Percentiles rank a stretch among this genome's conserved stretches.
Conservation (phyloP, 2,113 vertebrate species). For the Daphoenositta chrysoptera region DNA sequence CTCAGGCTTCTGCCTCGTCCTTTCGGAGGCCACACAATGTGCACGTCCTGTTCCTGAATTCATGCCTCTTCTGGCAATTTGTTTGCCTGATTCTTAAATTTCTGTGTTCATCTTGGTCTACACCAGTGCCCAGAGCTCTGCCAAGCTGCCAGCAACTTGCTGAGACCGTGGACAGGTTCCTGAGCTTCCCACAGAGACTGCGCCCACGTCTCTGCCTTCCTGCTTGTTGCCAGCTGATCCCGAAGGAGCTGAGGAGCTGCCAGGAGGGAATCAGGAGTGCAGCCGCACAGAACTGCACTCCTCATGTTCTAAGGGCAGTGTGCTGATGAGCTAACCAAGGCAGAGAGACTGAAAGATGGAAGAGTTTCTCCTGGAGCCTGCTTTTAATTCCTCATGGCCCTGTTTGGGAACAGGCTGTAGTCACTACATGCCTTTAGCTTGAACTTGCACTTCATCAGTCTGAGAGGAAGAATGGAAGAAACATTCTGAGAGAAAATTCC, state of each 20-base stretch:
- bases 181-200: background rate
- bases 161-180: background rate
- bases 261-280: background rate
- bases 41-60: fast-evolving
- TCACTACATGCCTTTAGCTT: background rate
- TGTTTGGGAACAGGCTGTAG: background rate
- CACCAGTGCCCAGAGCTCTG: background rate
- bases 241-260: conserved; percentile 19
- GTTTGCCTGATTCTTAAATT: background rate
- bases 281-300: background rate
- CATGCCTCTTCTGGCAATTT: background rate
- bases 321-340: background rate
- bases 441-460: conserved; percentile 23
- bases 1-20: background rate
- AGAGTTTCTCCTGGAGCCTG: background rate
- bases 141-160: background rate
- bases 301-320: background rate
- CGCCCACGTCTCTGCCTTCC: background rate
- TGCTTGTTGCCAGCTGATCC: background rate
- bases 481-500: conserved; percentile 67
- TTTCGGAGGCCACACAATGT: background rate
- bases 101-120: background rate
- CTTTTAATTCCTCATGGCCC: background rate
- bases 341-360: background rate
- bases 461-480: conserved; percentile 53